Conservation (phyloP, 2,113 vertebrate species). For the Collichthys lucidus region DNA sequence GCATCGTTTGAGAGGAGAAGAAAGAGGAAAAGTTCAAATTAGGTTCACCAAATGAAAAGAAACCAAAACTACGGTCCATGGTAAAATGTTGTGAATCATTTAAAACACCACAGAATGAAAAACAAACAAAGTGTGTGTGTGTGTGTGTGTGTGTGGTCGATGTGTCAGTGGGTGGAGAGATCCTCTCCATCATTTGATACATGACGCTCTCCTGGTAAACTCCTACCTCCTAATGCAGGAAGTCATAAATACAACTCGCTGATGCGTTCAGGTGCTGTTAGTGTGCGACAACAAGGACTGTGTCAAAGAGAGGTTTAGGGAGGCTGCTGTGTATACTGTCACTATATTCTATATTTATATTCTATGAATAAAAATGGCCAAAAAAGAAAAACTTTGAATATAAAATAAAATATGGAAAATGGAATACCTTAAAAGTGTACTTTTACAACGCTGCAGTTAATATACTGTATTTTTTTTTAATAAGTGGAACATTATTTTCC, state of each 20-base stretch:
- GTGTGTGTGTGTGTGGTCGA: slow-evolving; percentile 26
- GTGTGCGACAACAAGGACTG: background rate
- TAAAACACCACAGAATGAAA: background rate
- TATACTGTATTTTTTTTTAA: background rate
- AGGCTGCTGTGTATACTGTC: background rate
- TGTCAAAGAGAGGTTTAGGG: background rate
- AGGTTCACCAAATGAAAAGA: background rate
- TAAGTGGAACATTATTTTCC: background rate
- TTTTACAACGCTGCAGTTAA: background rate
- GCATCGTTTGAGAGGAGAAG: too few relatives aligned
- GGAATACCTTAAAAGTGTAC: background rate
- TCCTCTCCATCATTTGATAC: slow-evolving; percentile 42
- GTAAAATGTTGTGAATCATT: background rate
- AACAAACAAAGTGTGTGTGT: background rate
- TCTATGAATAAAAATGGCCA: too few relatives aligned
- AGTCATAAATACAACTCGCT: slow-evolving; percentile 52
- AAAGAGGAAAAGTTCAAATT: background rate
- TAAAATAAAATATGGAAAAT: background rate
- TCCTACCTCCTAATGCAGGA: slow-evolving; percentile 55
- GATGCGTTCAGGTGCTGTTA: slow-evolving; percentile 54
- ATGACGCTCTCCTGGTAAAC: slow-evolving; percentile 38
- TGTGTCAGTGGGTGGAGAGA: slow-evolving; percentile 12
- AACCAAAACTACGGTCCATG: background rate
- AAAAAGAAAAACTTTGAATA: background rate
- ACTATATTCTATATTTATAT: background rate